phyloP scores from a whole-genome alignment of 2,113 vertebrate genomes.

The Sarotherodon lohbergeri region DNA sequence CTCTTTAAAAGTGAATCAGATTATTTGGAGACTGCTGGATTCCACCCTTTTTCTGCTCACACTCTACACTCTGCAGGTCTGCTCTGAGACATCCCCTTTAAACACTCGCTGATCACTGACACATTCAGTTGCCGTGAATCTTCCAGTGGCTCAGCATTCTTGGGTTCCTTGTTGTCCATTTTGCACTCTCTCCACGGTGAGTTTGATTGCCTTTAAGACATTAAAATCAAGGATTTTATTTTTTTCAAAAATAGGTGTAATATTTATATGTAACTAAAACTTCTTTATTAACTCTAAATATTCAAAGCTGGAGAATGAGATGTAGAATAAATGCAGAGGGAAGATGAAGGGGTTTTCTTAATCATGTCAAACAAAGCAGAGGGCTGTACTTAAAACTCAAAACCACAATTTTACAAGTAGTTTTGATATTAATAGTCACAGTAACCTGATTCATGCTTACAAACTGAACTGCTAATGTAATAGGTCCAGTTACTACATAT shows the following conservation, averaged over 20 bases:
- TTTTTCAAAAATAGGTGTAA: neutral
- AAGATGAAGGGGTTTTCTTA: neutral
- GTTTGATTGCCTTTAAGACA: neutral
- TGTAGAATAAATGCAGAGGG: accelerated
- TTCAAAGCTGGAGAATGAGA: neutral
- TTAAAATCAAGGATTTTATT: accelerated
- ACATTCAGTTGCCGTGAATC: neutral
- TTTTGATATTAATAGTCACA: neutral
- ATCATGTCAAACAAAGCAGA: neutral
- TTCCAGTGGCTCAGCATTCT: neutral
- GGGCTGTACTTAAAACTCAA: neutral
- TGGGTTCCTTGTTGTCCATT: neutral
- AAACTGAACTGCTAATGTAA: neutral
- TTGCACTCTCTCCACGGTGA: neutral
- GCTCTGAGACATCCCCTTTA: neutral
- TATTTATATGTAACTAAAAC: accelerated
- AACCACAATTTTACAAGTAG: neutral
- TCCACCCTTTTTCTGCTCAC: neutral
- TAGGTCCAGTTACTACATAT: neutral
- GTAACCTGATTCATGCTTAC: neutral
- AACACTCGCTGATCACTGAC: neutral
- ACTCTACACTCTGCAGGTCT: neutral
- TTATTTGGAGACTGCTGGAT: neutral
- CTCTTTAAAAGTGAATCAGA: neutral
- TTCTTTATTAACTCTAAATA: too few relatives aligned